Evolutionary conservation across 2,113 vertebrate genomes (phyloP), one percentile per base, ranked within the genome.

Genomic region (Macrotis lagotis): DNA sequence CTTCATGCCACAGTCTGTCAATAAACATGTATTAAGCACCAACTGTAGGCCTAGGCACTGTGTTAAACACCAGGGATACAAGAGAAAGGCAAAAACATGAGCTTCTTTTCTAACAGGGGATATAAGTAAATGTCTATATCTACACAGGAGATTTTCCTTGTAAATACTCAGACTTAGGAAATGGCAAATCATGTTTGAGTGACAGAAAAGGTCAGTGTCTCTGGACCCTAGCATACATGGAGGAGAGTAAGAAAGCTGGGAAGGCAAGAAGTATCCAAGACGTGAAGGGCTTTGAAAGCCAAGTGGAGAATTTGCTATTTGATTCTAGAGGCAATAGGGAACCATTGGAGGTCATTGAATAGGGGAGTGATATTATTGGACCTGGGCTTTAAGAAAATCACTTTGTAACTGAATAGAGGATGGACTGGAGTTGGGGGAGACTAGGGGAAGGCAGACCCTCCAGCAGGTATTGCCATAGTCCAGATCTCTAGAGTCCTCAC

Each of bases 401-500:
- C 19, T n/a, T n/a, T 83, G 19, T 7, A 22, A n/a, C 37, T 83
- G 19, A 83, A 22, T 19, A 8, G 5, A 74, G 37, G 66, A 74
- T n/a, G n/a, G 66, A 44, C 16, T 83, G 37, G 59, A n/a, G 12
- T 14, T 3, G 0, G 31, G 59, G 19, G 66, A 83, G 59, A 37
- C 37, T 2, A 22, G 66, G 44, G 37, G 37, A 37, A 83, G 66
- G 59, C 12, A 37, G 37, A 16, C 31, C 59, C 12, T 14, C 31
- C 0, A 66, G 7, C 8, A 37, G 31, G 12, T 19, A n/a, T 16
- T n/a, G 37, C 37, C n/a, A n/a, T n/a, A 44, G 19, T 44, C 16
- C 5, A 50, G 55, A 24, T 25, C 14, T 16, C 16, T 24, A 1
- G 90, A 48, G 25, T 10, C 3, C n/a, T 14, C 19, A 99, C 99